Evolutionary conservation across 2,113 vertebrate genomes (phyloP).

Genomic region (Sinocyclocheilus grahami): DNA sequence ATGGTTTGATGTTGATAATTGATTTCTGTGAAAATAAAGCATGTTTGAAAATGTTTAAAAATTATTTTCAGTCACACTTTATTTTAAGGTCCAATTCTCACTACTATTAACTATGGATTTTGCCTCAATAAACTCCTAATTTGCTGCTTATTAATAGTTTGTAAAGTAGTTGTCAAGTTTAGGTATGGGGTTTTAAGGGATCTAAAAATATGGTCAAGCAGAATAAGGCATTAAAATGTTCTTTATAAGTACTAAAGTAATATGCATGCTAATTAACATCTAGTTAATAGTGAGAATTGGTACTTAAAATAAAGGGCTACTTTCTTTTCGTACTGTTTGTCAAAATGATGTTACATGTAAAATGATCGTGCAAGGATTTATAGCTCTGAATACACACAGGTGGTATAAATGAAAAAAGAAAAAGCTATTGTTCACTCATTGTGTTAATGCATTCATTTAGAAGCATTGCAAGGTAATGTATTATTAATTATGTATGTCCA

Average conservation of each 20-base stretch:
- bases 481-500: slow-evolving; percentile 9
- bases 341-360: not conserved
- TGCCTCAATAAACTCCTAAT: not conserved
- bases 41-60: not conserved
- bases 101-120: not conserved
- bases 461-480: not conserved
- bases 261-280: no score
- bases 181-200: no score
- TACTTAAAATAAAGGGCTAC: no score
- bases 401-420: not conserved
- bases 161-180: no score
- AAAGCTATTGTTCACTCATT: not conserved
- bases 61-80: not conserved
- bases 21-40: not conserved
- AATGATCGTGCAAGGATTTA: not conserved
- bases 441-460: slow-evolving; percentile 24
- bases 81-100: not conserved
- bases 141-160: no score
- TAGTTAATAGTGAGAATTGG: no score
- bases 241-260: no score
- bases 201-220: no score
- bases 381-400: not conserved
- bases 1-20: not conserved
- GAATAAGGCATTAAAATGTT: no score
- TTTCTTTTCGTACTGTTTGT: not conserved